Base-by-base conservation (phyloP, 2,113 vertebrate species). In the Odontesthes bonariensis region DNA sequence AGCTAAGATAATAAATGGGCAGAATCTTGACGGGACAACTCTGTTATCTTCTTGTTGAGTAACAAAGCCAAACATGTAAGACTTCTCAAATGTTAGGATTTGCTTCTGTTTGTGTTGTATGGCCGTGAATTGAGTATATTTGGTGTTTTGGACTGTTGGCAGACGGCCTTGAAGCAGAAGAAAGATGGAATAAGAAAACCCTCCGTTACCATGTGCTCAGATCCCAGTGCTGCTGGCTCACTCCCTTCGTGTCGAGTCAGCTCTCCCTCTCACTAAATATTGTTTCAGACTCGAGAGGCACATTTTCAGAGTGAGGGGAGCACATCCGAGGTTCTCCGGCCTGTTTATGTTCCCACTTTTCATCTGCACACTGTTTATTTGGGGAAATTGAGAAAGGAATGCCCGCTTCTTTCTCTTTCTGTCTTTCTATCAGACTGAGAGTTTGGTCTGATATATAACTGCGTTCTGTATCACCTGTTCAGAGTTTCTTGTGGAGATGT, bases 281-380 rank as follows among this genome's bases (percentile, higher is more conserved):
- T 93, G 89, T 93, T 93, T 84, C 87, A 86, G 91, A 92, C 83
- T 91, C 70, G 84, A 87, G 87, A 88, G 86, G 74, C 89, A 86
- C 77, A 86, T 82, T 89, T 91, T 88, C 59, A 82, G 89, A 81
- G 87, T 56, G 69, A 83, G 85, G 89, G 89, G 83, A 83, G 84
- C 86, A 89, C 86, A 90, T 91, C 78, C 78, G 81, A 90, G 88
- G 79, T 86, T 88, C 77, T 81, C 58, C n/a, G 46, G 82, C 88
- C 78, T 91, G 87, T 90, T 92, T 89, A 86, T 86, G 84, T 90
- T 91, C 88, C 84, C 87, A 89, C 84, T 90, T 89, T 92, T 92
- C 88, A 89, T 91, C 87, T 91, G 83, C 82, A 53, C 79, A 46
- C 88, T 90, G 88, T 93, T 93, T 93, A 92, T 94, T 93, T 92